Base-by-base conservation (phyloP, 2,113 vertebrate species). In the Sinocyclocheilus anophthalmus region DNA sequence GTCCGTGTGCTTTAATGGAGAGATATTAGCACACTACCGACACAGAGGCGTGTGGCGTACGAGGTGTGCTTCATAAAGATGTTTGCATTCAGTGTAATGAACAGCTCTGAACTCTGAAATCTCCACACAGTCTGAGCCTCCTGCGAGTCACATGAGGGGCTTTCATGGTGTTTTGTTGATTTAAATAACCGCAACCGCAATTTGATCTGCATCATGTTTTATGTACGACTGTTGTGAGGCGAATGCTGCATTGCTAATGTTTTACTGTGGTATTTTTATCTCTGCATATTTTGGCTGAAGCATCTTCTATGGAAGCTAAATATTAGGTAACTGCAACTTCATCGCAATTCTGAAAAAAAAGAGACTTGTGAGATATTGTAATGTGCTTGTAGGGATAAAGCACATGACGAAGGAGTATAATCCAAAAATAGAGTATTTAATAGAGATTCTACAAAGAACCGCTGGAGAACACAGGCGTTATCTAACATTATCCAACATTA, bases 1-100 rank as follows among this genome's bases (percentile, higher is more conserved):
- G 67, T 24, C 55, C 1, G 6, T 57, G 63, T 22, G n/a, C 26
- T 78, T 78, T 69, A 85, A 57, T 79, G 76, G 30, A 65, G 53
- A 61, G 18, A 20, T 59, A 24, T 69, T 37, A 6, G 2, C 42
- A n/a, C 48, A 24, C 76, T 33, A 39, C 18, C 61, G 5, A 42
- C 9, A 2, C 33, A 57, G 39, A 67, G 9, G 20, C 6, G 20
- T 22, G 7, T 61, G 57, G 37, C 5, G 3, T 61, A 30, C 0
- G 65, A 37, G 88, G 85, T 91, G 91, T 88, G 90, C 88, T 90
- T 88, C 88, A 92, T 94, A 94, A 93, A 70, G 69, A 88, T 89
- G 69, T 88, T 90, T 86, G 88, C 83, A 84, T 88, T 92, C 91
- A 91, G 89, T 86, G 89, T 92, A 93, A 94, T 94, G 93, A 94